phyloP scores from a whole-genome alignment of 64 coral and sea anemone species.

The Acropora yongei region DNA sequence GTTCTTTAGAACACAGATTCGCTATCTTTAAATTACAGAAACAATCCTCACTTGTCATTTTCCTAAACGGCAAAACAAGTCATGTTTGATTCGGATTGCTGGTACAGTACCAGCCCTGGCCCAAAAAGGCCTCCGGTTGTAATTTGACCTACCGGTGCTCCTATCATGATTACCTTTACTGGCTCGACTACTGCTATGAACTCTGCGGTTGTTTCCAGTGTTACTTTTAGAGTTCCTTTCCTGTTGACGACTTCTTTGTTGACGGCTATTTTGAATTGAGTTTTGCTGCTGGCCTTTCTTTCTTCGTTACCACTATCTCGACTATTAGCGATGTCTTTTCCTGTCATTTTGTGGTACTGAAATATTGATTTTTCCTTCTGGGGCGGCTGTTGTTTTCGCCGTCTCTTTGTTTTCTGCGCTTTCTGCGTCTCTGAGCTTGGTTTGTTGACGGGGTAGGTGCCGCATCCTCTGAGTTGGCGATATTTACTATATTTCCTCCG shows the following conservation, averaged over 20 bases:
- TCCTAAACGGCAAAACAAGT: conserved; percentile 4
- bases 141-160: not conserved
- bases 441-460: not conserved
- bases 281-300: conserved; percentile 1
- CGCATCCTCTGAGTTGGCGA: conserved; percentile 6
- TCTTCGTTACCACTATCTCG: not conserved
- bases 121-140: not conserved
- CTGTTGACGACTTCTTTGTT: conserved; percentile 9
- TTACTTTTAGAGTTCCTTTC: conserved; percentile 9
- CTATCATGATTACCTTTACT: not conserved
- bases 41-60: conserved; percentile 29
- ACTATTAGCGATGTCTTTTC: too few species aligned
- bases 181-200: conserved; percentile 11
- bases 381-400: conserved; percentile 3
- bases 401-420: not conserved
- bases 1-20: too few species aligned
- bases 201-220: conserved; percentile 9
- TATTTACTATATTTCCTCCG: conserved; percentile 26
- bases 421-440: conserved; percentile 13
- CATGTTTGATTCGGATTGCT: conserved; percentile 37
- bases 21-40: conserved; percentile 12
- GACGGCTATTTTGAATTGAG: conserved; percentile 10
- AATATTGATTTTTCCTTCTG: conserved; percentile 18
- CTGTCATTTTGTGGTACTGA: too few species aligned
- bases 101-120: not conserved